Evolutionary conservation across 2,113 vertebrate species (phyloP).

Genomic region (Dendropsophus ebraccatus): DNA sequence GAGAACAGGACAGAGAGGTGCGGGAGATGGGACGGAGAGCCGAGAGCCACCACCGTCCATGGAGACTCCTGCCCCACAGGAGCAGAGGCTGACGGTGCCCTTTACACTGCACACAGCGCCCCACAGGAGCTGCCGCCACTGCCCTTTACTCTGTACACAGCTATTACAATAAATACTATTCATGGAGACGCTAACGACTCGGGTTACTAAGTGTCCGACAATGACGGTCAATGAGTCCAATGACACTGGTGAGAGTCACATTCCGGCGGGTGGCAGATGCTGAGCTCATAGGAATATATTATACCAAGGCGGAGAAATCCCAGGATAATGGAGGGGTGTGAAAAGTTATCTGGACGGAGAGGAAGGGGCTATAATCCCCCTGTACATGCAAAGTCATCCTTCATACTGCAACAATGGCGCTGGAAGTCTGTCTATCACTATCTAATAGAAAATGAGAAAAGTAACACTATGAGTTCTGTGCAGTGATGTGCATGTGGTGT

Average conservation of each 20-base stretch:
- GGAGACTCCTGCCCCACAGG: not conserved
- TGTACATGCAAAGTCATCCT: not conserved
- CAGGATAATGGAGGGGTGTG: not conserved
- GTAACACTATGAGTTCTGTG: too few relatives aligned
- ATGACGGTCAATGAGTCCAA: slow-evolving; percentile 23
- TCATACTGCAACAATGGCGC: not conserved
- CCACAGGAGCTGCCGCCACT: not conserved
- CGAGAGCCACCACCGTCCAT: not conserved
- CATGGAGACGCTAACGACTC: not conserved
- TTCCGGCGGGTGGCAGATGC: not conserved
- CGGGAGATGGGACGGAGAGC: not conserved
- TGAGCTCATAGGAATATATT: slow-evolving; percentile 16
- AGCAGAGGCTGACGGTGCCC: slow-evolving; percentile 15
- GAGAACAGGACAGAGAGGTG: slow-evolving; percentile 44
- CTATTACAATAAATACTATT: slow-evolving; percentile 48
- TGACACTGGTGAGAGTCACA: slow-evolving; percentile 22
- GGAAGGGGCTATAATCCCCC: not conserved
- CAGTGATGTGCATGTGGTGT: too few relatives aligned
- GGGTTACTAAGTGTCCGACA: slow-evolving; percentile 24
- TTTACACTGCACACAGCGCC: not conserved
- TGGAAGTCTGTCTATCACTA: not conserved
- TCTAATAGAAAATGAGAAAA: too few relatives aligned
- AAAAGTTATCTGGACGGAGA: not conserved
- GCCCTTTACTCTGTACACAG: slow-evolving; percentile 16
- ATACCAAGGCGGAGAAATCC: not conserved